Evolutionary conservation across 2,113 vertebrate species (phyloP), one percentile per base, ranked within the genome.

Genomic region (Nymphicus hollandicus): DNA sequence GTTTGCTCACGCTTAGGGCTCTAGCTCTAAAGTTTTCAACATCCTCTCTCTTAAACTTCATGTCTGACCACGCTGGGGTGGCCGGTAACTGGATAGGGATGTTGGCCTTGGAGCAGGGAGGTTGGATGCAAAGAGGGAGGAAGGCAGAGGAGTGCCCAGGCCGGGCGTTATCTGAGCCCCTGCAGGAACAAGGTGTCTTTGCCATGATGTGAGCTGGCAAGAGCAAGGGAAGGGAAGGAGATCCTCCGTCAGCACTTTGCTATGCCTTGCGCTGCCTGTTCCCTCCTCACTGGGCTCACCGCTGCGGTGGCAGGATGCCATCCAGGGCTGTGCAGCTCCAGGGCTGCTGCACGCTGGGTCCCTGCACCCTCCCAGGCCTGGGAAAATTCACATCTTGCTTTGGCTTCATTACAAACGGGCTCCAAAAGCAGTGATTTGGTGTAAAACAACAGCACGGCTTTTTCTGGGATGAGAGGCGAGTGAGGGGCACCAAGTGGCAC

Each of bases 391-490:
- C 0, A 0, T 60, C 76, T 35, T 68, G 12, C 28, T 88, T 64
- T 2, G 6, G 41, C 49, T 47, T n/a, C 6, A 1, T 39, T 56
- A 35, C 29, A 31, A 74, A 55, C 23, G 1, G 2, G 31, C 9
- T 15, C 64, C 17, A 14, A 6, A 18, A 44, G 20, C 25, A 24
- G 73, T 3, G 3, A 17, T 8, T 11, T 0, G 1, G 33, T 10
- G 37, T 24, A 37, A 33, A 35, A 71, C 44, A 19, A 19, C 17
- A 4, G 9, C 17, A 0, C 31, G 1, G 52, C 63, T 85, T 11
- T 37, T 53, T 17, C 31, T 0, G 0, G 1, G 6, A 13, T 0
- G 2, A 1, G 22, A 63, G 66, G 50, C 1, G 20, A 43, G 47
- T 0, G 5, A 49, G 69, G 58, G 0, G 1, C 65, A 31, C 2